These are phyloP conservation scores for Chaenocephalus aceratus DNA, from an alignment of 2,113 vertebrate genomes.

Conservation along the genomic window DNA sequence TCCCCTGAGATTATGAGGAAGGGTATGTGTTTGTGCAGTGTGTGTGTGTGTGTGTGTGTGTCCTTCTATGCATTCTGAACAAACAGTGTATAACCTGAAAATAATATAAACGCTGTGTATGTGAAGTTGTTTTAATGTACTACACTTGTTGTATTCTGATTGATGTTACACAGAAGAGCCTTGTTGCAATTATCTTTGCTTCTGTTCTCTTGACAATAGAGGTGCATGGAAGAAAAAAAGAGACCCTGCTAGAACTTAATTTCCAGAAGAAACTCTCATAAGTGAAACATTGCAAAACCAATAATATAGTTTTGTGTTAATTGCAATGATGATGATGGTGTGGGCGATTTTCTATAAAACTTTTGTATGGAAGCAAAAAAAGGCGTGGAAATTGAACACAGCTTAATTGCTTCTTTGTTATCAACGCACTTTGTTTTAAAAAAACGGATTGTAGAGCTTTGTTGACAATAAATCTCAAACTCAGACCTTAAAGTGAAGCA, in stretches of 20 bases:
- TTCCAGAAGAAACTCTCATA: constrained; percentile 26
- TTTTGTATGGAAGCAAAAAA: constrained; percentile 15
- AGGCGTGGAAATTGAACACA: constrained; percentile 23
- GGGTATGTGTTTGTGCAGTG: constrained; percentile 2
- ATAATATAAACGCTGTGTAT: constrained; percentile 8
- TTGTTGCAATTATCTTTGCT: constrained; percentile 62
- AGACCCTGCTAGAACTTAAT: constrained; percentile 27
- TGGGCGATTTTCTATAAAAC: background rate
- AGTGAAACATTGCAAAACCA: constrained; percentile 30
- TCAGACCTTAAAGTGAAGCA: constrained; percentile 34
- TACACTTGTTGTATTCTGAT: constrained; percentile 44
- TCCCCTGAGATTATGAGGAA: constrained; percentile 53
- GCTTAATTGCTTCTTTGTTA: constrained; percentile 55
- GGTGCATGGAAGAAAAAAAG: background rate
- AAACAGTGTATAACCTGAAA: constrained; percentile 23
- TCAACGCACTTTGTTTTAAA: constrained; percentile 43
- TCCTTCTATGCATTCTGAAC: background rate
- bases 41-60: constrained; percentile 24
- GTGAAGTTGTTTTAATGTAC: constrained; percentile 40
- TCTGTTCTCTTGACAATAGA: constrained; percentile 25
- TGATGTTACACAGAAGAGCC: constrained; percentile 52
- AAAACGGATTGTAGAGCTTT: constrained; percentile 49
- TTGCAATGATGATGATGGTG: background rate
- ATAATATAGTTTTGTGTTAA: constrained; percentile 28
- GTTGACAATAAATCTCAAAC: constrained; percentile 55